Evolutionary conservation across 2,797 vertebrate genomes (phyloP).

Genomic region (Scyliorhinus canicula): DNA sequence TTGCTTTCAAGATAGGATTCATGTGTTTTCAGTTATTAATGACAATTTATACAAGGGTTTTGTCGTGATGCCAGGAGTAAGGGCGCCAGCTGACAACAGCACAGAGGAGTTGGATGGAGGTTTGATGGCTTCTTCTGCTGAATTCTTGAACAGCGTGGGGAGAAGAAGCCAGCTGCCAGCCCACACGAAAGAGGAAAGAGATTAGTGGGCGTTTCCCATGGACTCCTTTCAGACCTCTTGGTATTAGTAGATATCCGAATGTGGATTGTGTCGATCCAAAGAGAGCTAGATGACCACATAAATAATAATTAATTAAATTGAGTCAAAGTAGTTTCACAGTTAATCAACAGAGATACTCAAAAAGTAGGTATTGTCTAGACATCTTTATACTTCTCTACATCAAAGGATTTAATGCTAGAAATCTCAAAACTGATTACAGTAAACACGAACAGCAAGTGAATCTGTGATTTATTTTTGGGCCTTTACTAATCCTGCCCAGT

Average conservation of each 20-base stretch:
- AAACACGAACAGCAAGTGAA: background rate
- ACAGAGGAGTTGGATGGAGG: background rate
- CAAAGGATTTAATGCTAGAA: background rate
- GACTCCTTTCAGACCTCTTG: conserved; percentile 55
- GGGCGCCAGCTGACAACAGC: background rate
- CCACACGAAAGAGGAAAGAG: conserved; percentile 51
- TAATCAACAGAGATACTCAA: background rate
- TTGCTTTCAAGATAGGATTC: background rate
- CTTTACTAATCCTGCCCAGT: background rate
- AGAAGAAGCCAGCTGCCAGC: background rate
- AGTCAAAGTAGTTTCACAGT: background rate
- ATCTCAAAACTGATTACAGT: background rate
- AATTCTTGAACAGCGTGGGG: background rate
- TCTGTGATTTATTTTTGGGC: background rate
- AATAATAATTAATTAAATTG: background rate
- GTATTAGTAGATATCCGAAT: background rate
- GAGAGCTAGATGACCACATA: background rate
- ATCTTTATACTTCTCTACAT: background rate
- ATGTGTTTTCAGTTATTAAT: background rate
- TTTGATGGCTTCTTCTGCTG: background rate
- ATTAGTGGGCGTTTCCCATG: conserved; percentile 60
- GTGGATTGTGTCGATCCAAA: background rate
- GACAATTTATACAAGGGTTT: background rate
- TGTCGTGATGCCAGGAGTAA: background rate
- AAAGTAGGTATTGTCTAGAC: background rate